Evolutionary conservation across 2,888 invertebrate genomes (phyloP).

Genomic region (Nomada lathburiana): DNA sequence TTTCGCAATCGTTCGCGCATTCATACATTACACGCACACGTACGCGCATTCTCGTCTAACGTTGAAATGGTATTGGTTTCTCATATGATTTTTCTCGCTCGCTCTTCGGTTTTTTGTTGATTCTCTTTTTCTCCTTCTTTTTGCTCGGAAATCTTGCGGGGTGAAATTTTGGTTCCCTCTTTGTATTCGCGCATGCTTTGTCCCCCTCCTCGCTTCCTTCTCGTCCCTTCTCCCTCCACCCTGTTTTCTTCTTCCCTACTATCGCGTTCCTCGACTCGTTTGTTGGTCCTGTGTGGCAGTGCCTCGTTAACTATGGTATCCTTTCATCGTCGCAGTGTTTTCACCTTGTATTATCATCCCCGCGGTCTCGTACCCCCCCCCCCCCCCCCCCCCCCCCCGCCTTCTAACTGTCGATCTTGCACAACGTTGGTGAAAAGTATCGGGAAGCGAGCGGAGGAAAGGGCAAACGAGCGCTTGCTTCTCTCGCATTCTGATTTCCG

Average conservation of each 20-base stretch:
- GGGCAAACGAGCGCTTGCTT: slow-evolving; percentile 30
- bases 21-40: slow-evolving; percentile 26
- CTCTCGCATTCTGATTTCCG: neutral
- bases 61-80: slow-evolving; percentile 51
- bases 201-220: neutral
- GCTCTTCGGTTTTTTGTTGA: slow-evolving; percentile 32
- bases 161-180: slow-evolving; percentile 45
- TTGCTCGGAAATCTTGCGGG: slow-evolving; percentile 32
- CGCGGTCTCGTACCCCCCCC: neutral
- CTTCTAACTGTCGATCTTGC: neutral
- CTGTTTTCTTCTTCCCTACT: slow-evolving; percentile 23
- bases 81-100: slow-evolving; percentile 11
- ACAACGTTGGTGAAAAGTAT: slow-evolving; percentile 34
- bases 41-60: slow-evolving; percentile 41
- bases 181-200: slow-evolving; percentile 43
- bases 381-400: no score
- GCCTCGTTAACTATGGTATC: slow-evolving; percentile 66
- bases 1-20: slow-evolving; percentile 40
- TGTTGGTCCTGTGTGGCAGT: slow-evolving; percentile 80
- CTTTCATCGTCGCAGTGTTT: slow-evolving; percentile 22
- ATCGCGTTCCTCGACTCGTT: neutral
- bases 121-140: neutral
- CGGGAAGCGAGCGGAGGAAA: slow-evolving; percentile 21
- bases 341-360: neutral
- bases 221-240: slow-evolving; percentile 22